Conservation (phyloP, 2,113 vertebrate species). For the Platycercus adscitus region DNA sequence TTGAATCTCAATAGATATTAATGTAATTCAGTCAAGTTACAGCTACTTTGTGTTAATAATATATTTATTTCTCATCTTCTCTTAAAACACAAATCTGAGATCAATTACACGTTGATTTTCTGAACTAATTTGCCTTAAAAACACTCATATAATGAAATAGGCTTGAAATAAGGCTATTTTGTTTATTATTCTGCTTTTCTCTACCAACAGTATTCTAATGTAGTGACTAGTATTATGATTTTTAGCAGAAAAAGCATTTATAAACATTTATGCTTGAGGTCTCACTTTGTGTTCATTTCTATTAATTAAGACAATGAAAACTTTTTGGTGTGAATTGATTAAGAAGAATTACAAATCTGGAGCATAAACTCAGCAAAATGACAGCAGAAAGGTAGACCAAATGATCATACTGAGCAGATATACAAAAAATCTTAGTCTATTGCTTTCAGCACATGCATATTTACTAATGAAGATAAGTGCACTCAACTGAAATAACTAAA, state of each 20-base stretch:
- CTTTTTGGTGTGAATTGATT: background rate
- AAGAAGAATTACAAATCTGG: background rate
- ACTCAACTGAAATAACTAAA: background rate
- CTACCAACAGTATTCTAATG: background rate
- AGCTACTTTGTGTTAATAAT: background rate
- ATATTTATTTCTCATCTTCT: background rate
- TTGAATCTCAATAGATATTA: background rate
- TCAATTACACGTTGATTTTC: background rate
- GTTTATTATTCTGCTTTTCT: background rate
- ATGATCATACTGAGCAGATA: background rate
- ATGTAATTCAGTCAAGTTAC: background rate
- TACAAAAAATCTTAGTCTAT: background rate
- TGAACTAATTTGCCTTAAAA: background rate
- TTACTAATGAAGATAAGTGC: background rate
- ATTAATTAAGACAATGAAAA: background rate
- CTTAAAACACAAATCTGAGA: background rate
- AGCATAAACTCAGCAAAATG: background rate
- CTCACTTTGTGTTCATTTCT: background rate
- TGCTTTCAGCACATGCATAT: background rate
- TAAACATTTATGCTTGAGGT: rapidly evolving
- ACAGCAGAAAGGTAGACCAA: background rate
- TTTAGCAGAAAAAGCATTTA: background rate
- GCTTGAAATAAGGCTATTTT: background rate
- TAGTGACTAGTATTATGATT: background rate
- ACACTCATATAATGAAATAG: background rate